phyloP scores from a whole-genome alignment of 2,888 invertebrate species.

The Trilocha varians region DNA sequence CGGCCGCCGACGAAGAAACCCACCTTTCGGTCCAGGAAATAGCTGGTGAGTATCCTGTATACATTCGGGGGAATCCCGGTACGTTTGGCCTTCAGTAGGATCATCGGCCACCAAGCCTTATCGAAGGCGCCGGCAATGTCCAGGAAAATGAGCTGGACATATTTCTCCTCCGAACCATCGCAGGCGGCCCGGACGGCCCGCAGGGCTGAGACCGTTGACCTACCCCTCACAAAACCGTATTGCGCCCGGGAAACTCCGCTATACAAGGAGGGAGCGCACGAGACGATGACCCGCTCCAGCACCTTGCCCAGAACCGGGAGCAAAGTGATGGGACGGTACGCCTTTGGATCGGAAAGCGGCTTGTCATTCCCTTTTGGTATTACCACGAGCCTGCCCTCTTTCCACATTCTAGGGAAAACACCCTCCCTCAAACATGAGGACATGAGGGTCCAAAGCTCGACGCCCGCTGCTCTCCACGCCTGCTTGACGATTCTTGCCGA shows the following conservation, averaged over 20 bases:
- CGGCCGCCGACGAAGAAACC: slow-evolving; percentile 13
- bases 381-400: slow-evolving; percentile 12
- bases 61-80: slow-evolving; percentile 19
- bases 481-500: slow-evolving; percentile 9
- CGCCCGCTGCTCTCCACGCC: too few species aligned
- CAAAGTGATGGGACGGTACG: too few species aligned
- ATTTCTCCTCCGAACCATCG: slow-evolving; percentile 1
- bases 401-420: too few species aligned
- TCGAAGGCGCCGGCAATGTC: slow-evolving; percentile 28
- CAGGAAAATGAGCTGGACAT: slow-evolving; percentile 18
- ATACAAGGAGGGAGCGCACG: slow-evolving; percentile 11
- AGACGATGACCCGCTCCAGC: slow-evolving; percentile 18
- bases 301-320: slow-evolving; percentile 24
- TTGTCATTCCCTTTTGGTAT: slow-evolving; percentile 19
- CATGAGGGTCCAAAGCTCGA: too few species aligned
- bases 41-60: slow-evolving; percentile 16
- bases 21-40: slow-evolving; percentile 16
- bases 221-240: slow-evolving; percentile 23
- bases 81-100: slow-evolving; percentile 19
- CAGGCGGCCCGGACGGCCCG: background rate
- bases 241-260: slow-evolving; percentile 14
- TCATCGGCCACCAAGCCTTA: slow-evolving; percentile 31
- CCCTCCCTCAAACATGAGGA: too few species aligned
- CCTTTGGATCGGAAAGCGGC: slow-evolving; percentile 15
- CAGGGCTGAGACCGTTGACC: slow-evolving; percentile 20